Percentiles rank a stretch among this genome's conserved stretches.
phyloP scores from a whole-genome alignment of 1,140 invertebrate species.

The Catajapyx aquilonaris region DNA sequence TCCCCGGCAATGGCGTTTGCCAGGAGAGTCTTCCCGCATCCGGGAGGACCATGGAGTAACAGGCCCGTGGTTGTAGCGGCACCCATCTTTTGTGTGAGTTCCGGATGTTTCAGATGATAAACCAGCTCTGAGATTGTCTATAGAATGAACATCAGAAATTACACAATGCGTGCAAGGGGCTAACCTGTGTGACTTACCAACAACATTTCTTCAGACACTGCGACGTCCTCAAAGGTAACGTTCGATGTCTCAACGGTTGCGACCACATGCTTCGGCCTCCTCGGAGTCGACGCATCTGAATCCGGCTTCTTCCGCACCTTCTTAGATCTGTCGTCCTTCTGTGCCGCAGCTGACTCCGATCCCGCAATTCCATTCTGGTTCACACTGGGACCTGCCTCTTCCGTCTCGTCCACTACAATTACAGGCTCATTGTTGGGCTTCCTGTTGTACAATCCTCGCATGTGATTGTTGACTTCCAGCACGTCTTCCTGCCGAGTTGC shows the following conservation, averaged over 20 bases:
- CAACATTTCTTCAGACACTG: conserved; percentile 44
- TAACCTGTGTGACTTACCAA: conserved; percentile 17
- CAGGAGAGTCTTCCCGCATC: conserved; percentile 79
- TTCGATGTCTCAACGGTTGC: conserved; percentile 20
- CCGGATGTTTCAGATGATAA: conserved; percentile 30
- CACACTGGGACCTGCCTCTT: conserved; percentile 1
- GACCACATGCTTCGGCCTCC: conserved; percentile 16
- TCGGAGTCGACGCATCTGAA: conserved; percentile 17
- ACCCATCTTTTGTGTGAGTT: conserved; percentile 55
- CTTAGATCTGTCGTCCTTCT: neutral
- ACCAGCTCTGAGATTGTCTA: conserved; percentile 9
- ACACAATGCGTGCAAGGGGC: neutral
- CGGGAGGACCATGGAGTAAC: conserved; percentile 75
- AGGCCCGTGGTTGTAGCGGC: conserved; percentile 63
- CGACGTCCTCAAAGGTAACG: conserved; percentile 48
- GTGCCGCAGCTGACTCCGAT: conserved; percentile 4
- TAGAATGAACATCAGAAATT: conserved; percentile 3
- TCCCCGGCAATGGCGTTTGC: conserved; percentile 80
- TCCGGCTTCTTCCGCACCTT: conserved; percentile 2
- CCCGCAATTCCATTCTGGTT: neutral
- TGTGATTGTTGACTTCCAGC: no score
- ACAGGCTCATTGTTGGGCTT: neutral
- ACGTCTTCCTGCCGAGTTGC: no score
- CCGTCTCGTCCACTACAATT: neutral
- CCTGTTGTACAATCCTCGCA: no score